Evolutionary conservation across 2,888 invertebrate genomes (phyloP).

Genomic region (Phyllotreta cruciferae): DNA sequence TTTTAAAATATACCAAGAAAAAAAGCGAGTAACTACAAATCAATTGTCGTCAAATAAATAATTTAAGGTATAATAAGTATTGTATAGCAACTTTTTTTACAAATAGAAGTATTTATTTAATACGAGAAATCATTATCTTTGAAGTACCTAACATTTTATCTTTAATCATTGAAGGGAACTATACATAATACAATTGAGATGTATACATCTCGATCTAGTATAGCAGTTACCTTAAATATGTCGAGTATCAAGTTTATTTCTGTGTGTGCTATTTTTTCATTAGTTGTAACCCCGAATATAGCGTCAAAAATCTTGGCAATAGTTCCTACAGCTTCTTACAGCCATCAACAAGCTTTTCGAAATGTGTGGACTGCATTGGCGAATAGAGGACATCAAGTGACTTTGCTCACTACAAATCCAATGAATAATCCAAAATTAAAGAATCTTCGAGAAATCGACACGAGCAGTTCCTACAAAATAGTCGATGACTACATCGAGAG

Average conservation of each 20-base stretch:
- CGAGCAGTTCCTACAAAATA: slow-evolving; percentile 29
- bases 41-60: no score
- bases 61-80: no score
- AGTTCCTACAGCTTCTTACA: slow-evolving; percentile 48
- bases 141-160: no score
- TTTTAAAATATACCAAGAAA: no score
- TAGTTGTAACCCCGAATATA: background rate
- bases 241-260: background rate
- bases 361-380: slow-evolving; percentile 49
- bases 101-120: no score
- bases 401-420: slow-evolving; percentile 52
- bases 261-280: background rate
- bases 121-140: no score
- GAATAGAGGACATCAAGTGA: slow-evolving; percentile 52
- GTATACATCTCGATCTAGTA: no score
- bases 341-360: slow-evolving; percentile 49
- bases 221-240: no score
- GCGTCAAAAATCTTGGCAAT: slow-evolving; percentile 44
- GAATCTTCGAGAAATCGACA: slow-evolving; percentile 45
- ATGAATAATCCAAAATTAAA: slow-evolving; percentile 37
- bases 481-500: background rate
- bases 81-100: no score
- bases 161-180: no score
- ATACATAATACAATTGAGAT: no score
- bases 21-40: no score